A percentile compares a stretch with the other conserved stretches of the same genome.
phyloP scores from a whole-genome alignment of 2,888 invertebrate species.

The Patella caerulea region DNA sequence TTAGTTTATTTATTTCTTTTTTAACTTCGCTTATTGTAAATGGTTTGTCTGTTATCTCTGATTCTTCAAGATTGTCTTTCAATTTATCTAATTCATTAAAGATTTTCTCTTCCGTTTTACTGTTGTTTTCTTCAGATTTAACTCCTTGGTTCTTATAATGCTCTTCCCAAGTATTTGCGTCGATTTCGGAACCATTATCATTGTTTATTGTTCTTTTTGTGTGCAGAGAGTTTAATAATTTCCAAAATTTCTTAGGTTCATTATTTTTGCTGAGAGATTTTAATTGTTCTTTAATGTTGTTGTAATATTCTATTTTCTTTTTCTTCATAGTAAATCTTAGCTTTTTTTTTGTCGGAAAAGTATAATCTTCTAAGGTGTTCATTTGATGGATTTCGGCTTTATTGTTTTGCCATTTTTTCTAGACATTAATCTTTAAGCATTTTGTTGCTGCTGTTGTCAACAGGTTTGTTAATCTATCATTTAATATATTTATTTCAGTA shows the following conservation, averaged over 20 bases:
- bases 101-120: background rate
- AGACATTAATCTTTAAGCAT: background rate
- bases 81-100: background rate
- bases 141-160: background rate
- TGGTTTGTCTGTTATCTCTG: background rate
- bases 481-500: background rate
- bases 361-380: background rate
- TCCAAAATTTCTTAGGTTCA: too few species aligned
- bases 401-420: background rate
- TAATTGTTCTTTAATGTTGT: background rate
- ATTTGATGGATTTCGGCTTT: background rate
- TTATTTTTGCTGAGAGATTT: too few species aligned
- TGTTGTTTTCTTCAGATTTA: background rate
- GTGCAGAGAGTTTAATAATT: background rate
- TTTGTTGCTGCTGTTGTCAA: background rate
- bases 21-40: slow-evolving; percentile 1
- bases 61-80: background rate
- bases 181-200: background rate
- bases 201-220: background rate
- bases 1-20: background rate
- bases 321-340: background rate
- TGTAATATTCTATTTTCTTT: background rate
- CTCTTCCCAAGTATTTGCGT: background rate
- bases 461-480: background rate
- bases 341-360: background rate